phyloP scores from a whole-genome alignment of 2,797 vertebrate genomes.

The Thaleichthys pacificus region DNA sequence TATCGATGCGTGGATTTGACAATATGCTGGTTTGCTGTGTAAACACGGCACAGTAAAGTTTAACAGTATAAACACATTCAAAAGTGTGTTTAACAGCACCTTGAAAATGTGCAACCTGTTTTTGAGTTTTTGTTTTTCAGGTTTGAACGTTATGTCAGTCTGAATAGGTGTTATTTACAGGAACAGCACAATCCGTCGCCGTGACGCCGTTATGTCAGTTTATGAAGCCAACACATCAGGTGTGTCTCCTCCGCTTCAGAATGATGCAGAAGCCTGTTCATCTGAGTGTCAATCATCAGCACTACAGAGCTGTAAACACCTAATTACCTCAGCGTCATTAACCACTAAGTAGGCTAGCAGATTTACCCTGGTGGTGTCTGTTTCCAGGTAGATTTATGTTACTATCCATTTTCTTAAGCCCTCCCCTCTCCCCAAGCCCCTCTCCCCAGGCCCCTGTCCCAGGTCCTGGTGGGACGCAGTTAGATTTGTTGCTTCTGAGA shows the following conservation, averaged over 20 bases:
- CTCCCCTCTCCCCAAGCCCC: too few species aligned
- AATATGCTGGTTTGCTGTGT: background rate
- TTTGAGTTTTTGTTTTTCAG: too few species aligned
- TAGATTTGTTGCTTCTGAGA: too few species aligned
- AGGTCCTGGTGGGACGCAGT: too few species aligned
- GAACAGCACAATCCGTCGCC: too few species aligned
- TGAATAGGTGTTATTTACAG: too few species aligned
- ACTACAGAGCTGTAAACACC: slow-evolving; percentile 59
- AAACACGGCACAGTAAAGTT: background rate
- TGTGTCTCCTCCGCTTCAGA: slow-evolving; percentile 64
- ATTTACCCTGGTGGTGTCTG: slow-evolving; percentile 62
- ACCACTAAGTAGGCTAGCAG: slow-evolving; percentile 61
- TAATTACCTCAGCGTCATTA: slow-evolving; percentile 72
- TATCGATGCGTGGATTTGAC: background rate
- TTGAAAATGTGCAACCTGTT: too few species aligned
- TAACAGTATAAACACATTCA: too few species aligned
- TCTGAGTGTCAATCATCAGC: slow-evolving; percentile 69
- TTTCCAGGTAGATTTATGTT: slow-evolving; percentile 51
- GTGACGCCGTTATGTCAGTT: background rate
- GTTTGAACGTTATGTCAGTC: too few species aligned
- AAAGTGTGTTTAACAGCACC: too few species aligned
- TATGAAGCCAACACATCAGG: slow-evolving; percentile 46
- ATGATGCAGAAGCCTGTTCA: slow-evolving; percentile 66
- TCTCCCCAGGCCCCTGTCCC: too few species aligned
- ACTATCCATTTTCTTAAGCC: slow-evolving; percentile 38